Conservation (phyloP, 2,797 vertebrate species). For the Antennarius maculatus region DNA sequence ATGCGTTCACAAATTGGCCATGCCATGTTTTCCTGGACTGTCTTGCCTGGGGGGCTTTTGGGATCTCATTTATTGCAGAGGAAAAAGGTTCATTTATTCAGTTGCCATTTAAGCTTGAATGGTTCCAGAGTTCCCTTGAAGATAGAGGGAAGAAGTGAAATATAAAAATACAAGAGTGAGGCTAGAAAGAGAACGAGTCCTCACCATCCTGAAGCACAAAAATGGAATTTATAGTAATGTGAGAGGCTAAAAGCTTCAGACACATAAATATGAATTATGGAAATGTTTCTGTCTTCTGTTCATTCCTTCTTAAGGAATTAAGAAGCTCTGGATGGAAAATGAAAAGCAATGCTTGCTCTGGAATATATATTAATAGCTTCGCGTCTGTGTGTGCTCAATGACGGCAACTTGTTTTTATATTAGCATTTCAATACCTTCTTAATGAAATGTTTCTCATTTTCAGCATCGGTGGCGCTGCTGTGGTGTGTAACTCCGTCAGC, state of each 20-base stretch:
- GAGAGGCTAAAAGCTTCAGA: constrained; percentile 6
- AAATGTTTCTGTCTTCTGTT: constrained; percentile 26
- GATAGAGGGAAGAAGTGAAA: constrained; percentile 20
- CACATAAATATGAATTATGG: constrained; percentile 17
- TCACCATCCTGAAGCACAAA: constrained; percentile 5
- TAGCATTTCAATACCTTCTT: constrained; percentile 61
- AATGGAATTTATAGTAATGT: constrained; percentile 3
- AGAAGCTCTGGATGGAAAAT: constrained; percentile 36
- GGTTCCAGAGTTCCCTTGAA: constrained; percentile 53
- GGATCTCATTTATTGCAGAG: constrained; percentile 68
- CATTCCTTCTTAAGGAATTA: constrained; percentile 1
- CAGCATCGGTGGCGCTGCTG: constrained; percentile 76
- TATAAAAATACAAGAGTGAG: constrained; percentile 8
- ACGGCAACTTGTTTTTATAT: constrained; percentile 54
- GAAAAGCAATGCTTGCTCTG: constrained; percentile 26
- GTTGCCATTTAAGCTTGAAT: constrained; percentile 73
- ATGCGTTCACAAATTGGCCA: constrained; percentile 68
- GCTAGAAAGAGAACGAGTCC: constrained; percentile 9
- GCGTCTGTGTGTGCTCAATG: constrained; percentile 29
- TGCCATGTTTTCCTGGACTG: constrained; percentile 63
- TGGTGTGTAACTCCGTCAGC: constrained; percentile 66
- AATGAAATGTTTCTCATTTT: constrained; percentile 77
- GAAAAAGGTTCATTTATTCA: constrained; percentile 54
- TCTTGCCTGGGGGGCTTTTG: constrained; percentile 63
- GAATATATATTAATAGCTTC: constrained; percentile 44